Evolutionary conservation across 2,113 vertebrate species (phyloP).

Genomic region (Hippocampus mohnikei): DNA sequence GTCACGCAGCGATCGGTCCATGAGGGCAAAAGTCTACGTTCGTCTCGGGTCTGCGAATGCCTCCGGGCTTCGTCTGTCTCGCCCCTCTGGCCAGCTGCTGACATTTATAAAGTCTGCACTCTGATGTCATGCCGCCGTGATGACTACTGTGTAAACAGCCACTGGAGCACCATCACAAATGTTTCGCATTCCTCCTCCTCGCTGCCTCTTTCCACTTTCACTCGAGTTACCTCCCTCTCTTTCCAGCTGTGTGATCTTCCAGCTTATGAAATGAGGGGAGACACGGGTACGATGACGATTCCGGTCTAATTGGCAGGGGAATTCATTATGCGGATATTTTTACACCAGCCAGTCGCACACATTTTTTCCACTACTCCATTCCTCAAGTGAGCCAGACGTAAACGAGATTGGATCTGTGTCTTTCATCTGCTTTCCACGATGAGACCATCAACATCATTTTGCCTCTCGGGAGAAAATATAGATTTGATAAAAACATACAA

Average conservation of each 20-base stretch:
- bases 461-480: neutral
- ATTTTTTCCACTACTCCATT: conserved; percentile 8
- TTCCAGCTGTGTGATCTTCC: conserved; percentile 50
- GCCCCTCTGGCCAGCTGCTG: conserved; percentile 34
- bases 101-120: conserved; percentile 75
- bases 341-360: conserved; percentile 13
- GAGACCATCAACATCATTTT: conserved; percentile 24
- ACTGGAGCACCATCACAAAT: conserved; percentile 70
- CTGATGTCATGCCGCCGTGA: conserved; percentile 74
- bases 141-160: conserved; percentile 73
- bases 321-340: conserved; percentile 37
- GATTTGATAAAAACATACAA: too few relatives aligned
- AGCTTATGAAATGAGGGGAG: conserved; percentile 49
- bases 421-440: conserved; percentile 28
- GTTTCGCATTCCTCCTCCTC: conserved; percentile 76
- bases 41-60: conserved; percentile 23
- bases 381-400: conserved; percentile 14
- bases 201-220: conserved; percentile 63
- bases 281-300: conserved; percentile 22
- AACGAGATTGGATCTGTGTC: conserved; percentile 14
- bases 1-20: conserved; percentile 57
- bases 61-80: conserved; percentile 50
- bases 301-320: conserved; percentile 10
- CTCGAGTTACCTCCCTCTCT: conserved; percentile 37
- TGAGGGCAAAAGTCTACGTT: conserved; percentile 41